Evolutionary conservation across 2,113 vertebrate species (phyloP).

Genomic region (Piprites chloris): DNA sequence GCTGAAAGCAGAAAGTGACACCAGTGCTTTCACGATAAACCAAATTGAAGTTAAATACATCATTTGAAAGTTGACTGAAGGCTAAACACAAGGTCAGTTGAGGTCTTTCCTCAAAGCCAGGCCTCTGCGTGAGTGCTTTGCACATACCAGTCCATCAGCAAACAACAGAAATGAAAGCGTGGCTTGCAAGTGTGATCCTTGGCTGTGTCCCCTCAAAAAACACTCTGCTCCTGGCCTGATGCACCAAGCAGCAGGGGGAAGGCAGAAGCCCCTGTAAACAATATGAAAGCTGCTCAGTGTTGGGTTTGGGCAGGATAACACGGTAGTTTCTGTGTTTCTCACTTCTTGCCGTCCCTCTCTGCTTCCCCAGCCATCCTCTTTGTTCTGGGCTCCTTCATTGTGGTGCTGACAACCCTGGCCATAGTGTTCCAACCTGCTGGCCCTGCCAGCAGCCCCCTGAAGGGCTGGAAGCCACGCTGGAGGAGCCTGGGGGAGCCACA

Average conservation of each 20-base stretch:
- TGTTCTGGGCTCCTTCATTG: conserved; percentile 71
- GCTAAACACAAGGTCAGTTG: not conserved
- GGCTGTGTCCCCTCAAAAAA: not conserved
- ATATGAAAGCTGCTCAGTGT: not conserved
- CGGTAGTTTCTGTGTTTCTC: not conserved
- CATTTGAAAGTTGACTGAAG: not conserved
- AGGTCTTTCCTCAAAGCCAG: not conserved
- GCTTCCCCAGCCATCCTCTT: conserved; percentile 70
- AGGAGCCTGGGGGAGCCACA: conserved; percentile 82
- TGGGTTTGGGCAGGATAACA: not conserved
- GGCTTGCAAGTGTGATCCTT: not conserved
- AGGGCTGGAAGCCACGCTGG: conserved; percentile 82
- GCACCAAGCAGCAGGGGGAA: not conserved
- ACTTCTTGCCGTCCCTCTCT: not conserved
- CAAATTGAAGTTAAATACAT: not conserved
- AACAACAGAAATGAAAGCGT: not conserved
- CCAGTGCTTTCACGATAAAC: not conserved
- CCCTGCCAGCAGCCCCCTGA: conserved; percentile 61
- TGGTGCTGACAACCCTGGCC: conserved; percentile 75
- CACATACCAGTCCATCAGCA: not conserved
- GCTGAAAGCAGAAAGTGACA: not conserved
- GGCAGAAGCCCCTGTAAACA: not conserved
- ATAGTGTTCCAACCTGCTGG: conserved; percentile 77
- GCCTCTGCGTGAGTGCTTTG: not conserved
- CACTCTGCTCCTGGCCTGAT: not conserved